Evolutionary conservation across 2,113 vertebrate genomes (phyloP).

Genomic region (Periophthalmodon schlosseri): DNA sequence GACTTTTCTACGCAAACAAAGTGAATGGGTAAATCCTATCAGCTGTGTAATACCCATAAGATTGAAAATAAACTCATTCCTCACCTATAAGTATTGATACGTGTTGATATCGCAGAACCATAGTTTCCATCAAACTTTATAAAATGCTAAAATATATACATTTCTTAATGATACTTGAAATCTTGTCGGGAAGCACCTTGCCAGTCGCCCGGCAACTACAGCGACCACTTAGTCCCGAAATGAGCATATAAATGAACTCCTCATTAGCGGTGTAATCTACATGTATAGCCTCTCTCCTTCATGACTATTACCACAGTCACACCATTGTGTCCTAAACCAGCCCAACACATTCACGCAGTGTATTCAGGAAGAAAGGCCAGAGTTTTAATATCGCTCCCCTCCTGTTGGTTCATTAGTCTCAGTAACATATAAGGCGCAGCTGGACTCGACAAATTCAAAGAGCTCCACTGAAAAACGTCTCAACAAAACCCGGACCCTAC

Average conservation of each 20-base stretch:
- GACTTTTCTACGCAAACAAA: too few relatives aligned
- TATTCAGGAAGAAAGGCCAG: neutral
- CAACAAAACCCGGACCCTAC: slow-evolving; percentile 8
- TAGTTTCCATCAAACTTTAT: too few relatives aligned
- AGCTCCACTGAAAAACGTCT: slow-evolving; percentile 30
- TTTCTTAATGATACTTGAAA: neutral
- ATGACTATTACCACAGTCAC: neutral
- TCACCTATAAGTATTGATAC: too few relatives aligned
- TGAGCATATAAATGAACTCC: neutral
- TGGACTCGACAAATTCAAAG: slow-evolving; percentile 17
- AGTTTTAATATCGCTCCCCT: slow-evolving; percentile 2
- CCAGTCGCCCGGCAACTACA: neutral
- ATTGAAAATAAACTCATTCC: too few relatives aligned
- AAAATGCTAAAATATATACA: too few relatives aligned
- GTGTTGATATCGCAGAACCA: too few relatives aligned
- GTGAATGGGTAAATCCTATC: too few relatives aligned
- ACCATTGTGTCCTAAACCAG: neutral
- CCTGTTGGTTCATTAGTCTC: slow-evolving; percentile 19
- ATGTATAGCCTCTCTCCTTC: neutral
- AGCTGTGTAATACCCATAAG: too few relatives aligned
- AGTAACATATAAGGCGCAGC: slow-evolving; percentile 31
- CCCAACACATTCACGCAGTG: neutral
- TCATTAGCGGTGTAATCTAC: neutral
- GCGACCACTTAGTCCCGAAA: neutral
- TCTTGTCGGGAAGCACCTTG: too few relatives aligned